Base-by-base conservation (phyloP, 2,888 invertebrate species). In the Epinotia nisella region DNA sequence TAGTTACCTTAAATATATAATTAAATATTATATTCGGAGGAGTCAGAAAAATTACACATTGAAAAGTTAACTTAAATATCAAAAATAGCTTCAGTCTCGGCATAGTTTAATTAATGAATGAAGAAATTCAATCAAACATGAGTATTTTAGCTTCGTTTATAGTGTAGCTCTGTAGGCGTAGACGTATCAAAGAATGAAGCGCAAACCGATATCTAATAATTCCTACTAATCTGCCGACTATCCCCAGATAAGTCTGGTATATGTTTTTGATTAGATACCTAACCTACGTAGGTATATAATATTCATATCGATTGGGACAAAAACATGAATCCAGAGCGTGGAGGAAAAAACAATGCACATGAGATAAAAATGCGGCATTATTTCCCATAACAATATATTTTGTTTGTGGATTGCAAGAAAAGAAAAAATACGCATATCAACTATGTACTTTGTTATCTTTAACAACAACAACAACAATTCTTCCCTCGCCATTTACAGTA, bases 201-300 rank as follows among this genome's bases (percentile, higher is more conserved):
- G 39, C 19, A 41, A 41, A 56, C 24, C 56, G 21, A 9, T 55
- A 64, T 65, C 19, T 35, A 35, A 9, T 11, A 51, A 35, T 51
- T 17, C 51, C 29, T 13, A 39, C 7, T n/a, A 39, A 55, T 55
- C 21, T 39, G 19, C 11, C n/a, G 15, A 53, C 51, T 19, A 55
- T 21, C 53, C 35, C 7, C 35, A 62, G 64, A 71, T 71, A 71
- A 41, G 58, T 58, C 64, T 64, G 58, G 64, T 35, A 58, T 24
- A 64, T 35, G 35, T 58, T 64, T 58, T 58, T 62, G 49, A 56
- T 39, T 51, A 51, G 64, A 65, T 65, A 64, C 49, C 3, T 29
- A 35, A 7, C 35, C n/a, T n/a, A n/a, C n/a, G n/a, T n/a, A n/a
- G n/a, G n/a, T 35, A 9, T 9, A 58, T 56, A 41, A 62, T 17